These are phyloP conservation scores for Cygnus atratus DNA, from an alignment of 2,113 vertebrate genomes.

Conservation along the genomic window DNA sequence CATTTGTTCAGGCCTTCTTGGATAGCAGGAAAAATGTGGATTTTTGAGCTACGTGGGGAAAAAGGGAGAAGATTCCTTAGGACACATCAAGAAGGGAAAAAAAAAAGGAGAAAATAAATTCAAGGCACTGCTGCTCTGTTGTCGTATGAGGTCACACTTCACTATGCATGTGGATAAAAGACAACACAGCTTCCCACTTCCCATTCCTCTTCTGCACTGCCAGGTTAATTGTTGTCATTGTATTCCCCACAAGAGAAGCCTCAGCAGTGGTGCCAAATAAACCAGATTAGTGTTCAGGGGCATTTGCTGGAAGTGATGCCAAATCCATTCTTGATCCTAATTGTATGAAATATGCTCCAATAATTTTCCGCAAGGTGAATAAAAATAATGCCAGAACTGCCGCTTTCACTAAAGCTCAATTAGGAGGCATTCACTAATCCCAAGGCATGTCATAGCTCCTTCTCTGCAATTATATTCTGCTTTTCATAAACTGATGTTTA, in stretches of 20 bases:
- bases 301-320: slow-evolving; percentile 64
- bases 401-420: slow-evolving; percentile 50
- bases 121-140: background rate
- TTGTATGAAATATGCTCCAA: slow-evolving; percentile 68
- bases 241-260: slow-evolving; percentile 56
- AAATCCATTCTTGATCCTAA: slow-evolving; percentile 74
- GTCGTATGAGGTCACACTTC: background rate
- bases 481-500: slow-evolving; percentile 20
- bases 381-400: slow-evolving; percentile 48
- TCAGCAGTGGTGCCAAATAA: slow-evolving; percentile 66
- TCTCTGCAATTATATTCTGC: slow-evolving; percentile 18
- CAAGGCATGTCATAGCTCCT: slow-evolving; percentile 34
- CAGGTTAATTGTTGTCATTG: slow-evolving; percentile 68
- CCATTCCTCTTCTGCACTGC: slow-evolving; percentile 49
- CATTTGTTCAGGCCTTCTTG: background rate
- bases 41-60: background rate
- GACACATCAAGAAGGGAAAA: background rate
- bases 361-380: slow-evolving; percentile 71
- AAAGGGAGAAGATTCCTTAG: background rate
- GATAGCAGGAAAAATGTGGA: background rate
- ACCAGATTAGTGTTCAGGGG: slow-evolving; percentile 65
- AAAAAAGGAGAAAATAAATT: slow-evolving; percentile 3
- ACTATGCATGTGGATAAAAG: slow-evolving; percentile 1
- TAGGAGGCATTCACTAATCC: slow-evolving; percentile 54
- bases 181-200: slow-evolving; percentile 50